Evolutionary conservation across 2,888 invertebrate species (phyloP).

Genomic region (Parnassius smintheus): DNA sequence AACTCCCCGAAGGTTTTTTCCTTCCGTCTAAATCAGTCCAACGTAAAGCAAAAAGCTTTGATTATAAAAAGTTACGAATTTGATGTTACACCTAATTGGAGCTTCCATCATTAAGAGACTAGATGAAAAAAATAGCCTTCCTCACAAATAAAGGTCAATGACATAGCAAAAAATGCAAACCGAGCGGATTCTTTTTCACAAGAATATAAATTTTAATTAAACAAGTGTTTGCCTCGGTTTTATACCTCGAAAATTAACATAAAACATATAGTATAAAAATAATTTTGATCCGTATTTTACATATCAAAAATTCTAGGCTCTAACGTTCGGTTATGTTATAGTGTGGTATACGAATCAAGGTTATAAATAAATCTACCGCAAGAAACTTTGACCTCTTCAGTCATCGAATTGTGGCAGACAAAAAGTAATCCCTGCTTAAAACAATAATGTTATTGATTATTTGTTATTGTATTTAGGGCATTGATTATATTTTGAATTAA

Average conservation of each 20-base stretch:
- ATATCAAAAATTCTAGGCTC: background rate
- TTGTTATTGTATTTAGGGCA: too few species aligned
- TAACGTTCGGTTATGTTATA: background rate
- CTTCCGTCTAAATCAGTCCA: conserved; percentile 7
- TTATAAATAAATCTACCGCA: background rate
- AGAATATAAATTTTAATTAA: conserved; percentile 13
- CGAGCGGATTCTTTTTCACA: conserved; percentile 1
- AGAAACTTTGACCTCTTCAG: conserved; percentile 4
- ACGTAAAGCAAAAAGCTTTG: background rate
- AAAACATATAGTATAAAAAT: conserved; percentile 2
- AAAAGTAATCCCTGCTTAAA: background rate
- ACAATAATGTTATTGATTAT: too few species aligned
- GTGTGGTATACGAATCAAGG: background rate
- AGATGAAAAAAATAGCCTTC: conserved; percentile 12
- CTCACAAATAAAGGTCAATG: conserved; percentile 24
- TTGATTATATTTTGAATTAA: too few species aligned
- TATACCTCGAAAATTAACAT: conserved; percentile 25
- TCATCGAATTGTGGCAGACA: background rate
- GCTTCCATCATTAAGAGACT: conserved; percentile 12
- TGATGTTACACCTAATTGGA: conserved; percentile 24
- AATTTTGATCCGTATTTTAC: background rate
- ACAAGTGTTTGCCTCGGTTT: conserved; percentile 24
- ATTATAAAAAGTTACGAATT: background rate
- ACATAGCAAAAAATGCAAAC: conserved; percentile 14
- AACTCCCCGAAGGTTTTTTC: background rate